Evolutionary conservation across 2,888 invertebrate species (phyloP), one percentile per base, ranked within the genome.

Genomic region (Plusia festucae): DNA sequence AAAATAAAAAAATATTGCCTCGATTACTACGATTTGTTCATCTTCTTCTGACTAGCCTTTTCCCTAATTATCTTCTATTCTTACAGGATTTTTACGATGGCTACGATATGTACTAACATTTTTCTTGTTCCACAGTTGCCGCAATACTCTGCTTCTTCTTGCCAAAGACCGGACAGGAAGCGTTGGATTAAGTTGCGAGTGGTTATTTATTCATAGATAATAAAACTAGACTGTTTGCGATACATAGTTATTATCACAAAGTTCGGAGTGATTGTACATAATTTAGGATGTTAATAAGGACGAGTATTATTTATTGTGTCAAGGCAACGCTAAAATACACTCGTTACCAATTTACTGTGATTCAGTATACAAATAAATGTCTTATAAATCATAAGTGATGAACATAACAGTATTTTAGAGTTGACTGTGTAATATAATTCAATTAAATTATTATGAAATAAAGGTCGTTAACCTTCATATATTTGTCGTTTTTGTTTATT

Each of bases 121-220:
- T 49, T 22, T 59, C 63, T 27, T 61, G 9, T 53, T 27, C 49
- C 57, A 71, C 94, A 97, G 97, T 96, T 83, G 97, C 97, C 92
- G 97, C 97, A 70, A 88, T 97, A 73, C 95, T 97, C 76, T 97
- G 97, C 90, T 96, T 97, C 91, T 93, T 97, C 88, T 95, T 97
- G 88, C 97, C 97, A 83, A 97, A 96, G 91, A 97, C 97, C 69
- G 97, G 97, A 79, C 96, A 96, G 86, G 97, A 97, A 84, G 97
- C 97, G 49, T 90, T 97, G 88, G 97, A 97, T 88, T 97, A 95
- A 90, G 82, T 79, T 56, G 76, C 75, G 72, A 84, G 82, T 83
- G 84, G 80, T 83, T 84, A 86, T 82, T 82, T 73, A 83, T 77
- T 80, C 69, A 69, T 85, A 85, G 83, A 75, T 92, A 93, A 90